Base-by-base conservation (phyloP, 2,797 vertebrate species). In the Pipistrellus nathusii region DNA sequence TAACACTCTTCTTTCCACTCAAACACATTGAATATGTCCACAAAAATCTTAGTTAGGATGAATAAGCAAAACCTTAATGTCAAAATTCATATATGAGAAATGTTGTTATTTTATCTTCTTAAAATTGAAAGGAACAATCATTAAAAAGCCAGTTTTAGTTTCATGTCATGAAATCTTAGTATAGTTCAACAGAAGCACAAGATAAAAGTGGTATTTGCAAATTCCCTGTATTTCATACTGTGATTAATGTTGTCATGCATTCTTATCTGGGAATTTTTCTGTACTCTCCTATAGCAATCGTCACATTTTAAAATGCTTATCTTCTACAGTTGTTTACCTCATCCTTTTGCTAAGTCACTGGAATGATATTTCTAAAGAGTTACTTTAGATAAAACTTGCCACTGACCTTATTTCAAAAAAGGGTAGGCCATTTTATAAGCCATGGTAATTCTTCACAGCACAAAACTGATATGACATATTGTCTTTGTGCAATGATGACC, bases 211-310 rank as follows among this genome's bases (percentile, higher is more conserved):
- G 32, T 83, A 62, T 88, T 71, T 82, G 73, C 72, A 90, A 88
- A 83, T 11, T 46, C 25, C 71, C 64, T 41, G 4, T 55, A 48
- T 35, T 80, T 55, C 66, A 3, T 59, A 86, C 53, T 76, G 62
- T 87, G 30, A 46, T 66, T 93, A 91, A 91, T 87, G 27, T 51
- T 95, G 12, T 85, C 62, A 57, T 71, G 17, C 5, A 27, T 10
- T 73, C 14, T 94, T 76, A 92, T 93, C 75, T 85, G 88, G 66
- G 59, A 96, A 96, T 81, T 55, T 72, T 73, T 93, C 81, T 78
- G 21, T 89, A 35, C 8, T 81, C 27, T 90, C 73, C 92, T 89
- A 11, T 83, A 23, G 57, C 46, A 69, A 53, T 51, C 2, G 0
- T 66, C 72, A 78, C 57, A 90, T 88, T 93, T 94, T 44, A 76